Base-by-base conservation (phyloP, 2,113 vertebrate genomes). In the Hymenochirus boettgeri region DNA sequence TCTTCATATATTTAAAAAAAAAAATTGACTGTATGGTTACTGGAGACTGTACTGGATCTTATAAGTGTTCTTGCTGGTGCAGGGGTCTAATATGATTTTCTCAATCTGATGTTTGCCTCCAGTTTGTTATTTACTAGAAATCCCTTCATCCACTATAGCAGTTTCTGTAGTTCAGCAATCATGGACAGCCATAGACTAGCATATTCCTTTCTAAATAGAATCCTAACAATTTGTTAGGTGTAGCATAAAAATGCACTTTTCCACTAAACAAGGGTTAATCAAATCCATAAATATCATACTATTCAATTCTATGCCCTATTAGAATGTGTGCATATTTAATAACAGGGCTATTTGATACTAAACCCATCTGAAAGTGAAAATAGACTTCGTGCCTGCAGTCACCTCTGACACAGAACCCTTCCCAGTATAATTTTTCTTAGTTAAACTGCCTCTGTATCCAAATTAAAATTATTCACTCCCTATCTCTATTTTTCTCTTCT, bases 381-480 rank as follows among this genome's bases (percentile, higher is more conserved):
- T n/a, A 42, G 39, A 15, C 12, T 42, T 18, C 24, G 24, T 17
- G 17, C 9, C 10, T 62, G 27, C 39, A 18, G 37, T 47, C 52
- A 29, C 10, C 3, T 29, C 8, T 33, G 17, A 5, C 37, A n/a
- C 17, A 47, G 7, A 33, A 64, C 17, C 29, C 24, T 31, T 9
- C 24, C 42, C 50, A 45, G 21, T 27, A 7, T 45, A 24, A 45
- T 50, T 57, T 57, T 60, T 60, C 57, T 59, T 62, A 37, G 47
- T 50, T 59, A 60, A 53, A 52, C 29, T 22, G 35, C 26, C 45
- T 42, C 47, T 22, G 31, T 59, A 52, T 67, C 23, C 19, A 31
- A 22, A 21, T 57, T 71, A 78, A 76, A 84, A 82, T 84, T 77
- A 82, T 81, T 81, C 76, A 70, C 75, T 72, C 77, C 72, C 70